These are phyloP conservation scores for Leptopilina drosophilae DNA, from an alignment of 2,888 invertebrate species.

Conservation along the genomic window DNA sequence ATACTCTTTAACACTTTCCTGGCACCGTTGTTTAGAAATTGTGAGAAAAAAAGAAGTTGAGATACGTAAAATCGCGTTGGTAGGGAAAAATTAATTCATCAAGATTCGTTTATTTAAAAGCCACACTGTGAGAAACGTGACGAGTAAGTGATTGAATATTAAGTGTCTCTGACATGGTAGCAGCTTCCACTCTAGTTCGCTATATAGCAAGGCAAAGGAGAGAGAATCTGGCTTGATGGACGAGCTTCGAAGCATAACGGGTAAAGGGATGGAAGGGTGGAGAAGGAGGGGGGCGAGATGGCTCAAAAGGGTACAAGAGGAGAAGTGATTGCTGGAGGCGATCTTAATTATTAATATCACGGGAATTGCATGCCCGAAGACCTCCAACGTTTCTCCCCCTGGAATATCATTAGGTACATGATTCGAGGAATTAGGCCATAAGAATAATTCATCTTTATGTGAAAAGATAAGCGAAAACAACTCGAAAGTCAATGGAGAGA, in stretches of 20 bases:
- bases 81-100: constrained; percentile 28
- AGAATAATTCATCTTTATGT: constrained; percentile 11
- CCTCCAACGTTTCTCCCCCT: constrained; percentile 13
- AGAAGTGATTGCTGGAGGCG: constrained; percentile 16
- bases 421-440: constrained; percentile 4
- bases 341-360: constrained; percentile 35
- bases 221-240: constrained; percentile 13
- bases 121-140: constrained; percentile 28
- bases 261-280: too few species aligned
- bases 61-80: neutral
- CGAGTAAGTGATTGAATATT: constrained; percentile 38
- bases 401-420: constrained; percentile 24
- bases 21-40: neutral
- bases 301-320: constrained; percentile 1
- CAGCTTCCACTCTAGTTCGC: constrained; percentile 18
- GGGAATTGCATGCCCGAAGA: constrained; percentile 26
- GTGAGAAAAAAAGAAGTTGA: neutral
- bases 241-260: constrained; percentile 15
- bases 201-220: neutral
- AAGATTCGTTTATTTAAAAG: constrained; percentile 33
- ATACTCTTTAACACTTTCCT: neutral
- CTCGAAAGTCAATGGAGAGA: neutral
- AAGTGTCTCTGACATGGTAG: constrained; percentile 28
- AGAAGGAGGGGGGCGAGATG: neutral
- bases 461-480: neutral